Percentiles rank a stretch among this genome's conserved stretches.
phyloP scores from a whole-genome alignment of 2,888 invertebrate species.

The Mesopsocus fuscifrons region DNA sequence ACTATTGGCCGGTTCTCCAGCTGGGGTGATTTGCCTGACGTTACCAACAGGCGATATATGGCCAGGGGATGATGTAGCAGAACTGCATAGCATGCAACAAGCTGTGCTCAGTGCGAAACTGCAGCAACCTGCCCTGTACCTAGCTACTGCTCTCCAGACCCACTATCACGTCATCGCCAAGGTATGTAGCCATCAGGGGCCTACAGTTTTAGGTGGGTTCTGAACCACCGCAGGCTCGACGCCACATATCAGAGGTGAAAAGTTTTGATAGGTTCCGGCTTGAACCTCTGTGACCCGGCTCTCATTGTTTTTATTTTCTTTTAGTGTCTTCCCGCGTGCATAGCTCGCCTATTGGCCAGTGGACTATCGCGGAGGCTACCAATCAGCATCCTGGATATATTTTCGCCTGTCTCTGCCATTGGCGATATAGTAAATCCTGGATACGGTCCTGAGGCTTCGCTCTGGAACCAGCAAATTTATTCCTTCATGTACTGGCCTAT shows the following conservation, averaged over 20 bases:
- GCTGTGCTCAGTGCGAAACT: constrained; percentile 27
- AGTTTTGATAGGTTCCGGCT: too few species aligned
- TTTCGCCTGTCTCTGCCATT: constrained; percentile 24
- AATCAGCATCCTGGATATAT: constrained; percentile 41
- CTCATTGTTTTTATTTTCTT: background rate
- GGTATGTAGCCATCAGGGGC: too few species aligned
- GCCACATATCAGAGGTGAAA: background rate
- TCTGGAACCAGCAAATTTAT: constrained; percentile 45
- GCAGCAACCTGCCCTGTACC: constrained; percentile 31
- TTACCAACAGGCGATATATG: constrained; percentile 31
- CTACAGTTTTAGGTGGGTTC: too few species aligned
- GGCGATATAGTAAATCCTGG: too few species aligned
- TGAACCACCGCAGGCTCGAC: background rate
- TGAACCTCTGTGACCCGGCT: too few species aligned
- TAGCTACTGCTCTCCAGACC: constrained; percentile 31
- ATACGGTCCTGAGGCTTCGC: constrained; percentile 24
- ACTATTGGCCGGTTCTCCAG: too few species aligned
- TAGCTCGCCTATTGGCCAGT: constrained; percentile 36
- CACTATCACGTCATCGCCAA: constrained; percentile 39
- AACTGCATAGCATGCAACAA: constrained; percentile 25
- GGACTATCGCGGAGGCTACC: constrained; percentile 45
- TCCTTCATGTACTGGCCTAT: constrained; percentile 51
- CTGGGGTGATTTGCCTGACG: constrained; percentile 45
- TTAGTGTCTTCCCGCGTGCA: constrained; percentile 33
- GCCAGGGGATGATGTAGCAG: constrained; percentile 23